Evolutionary conservation across 2,888 invertebrate species (phyloP).

Genomic region (Troides oblongomaculatus): DNA sequence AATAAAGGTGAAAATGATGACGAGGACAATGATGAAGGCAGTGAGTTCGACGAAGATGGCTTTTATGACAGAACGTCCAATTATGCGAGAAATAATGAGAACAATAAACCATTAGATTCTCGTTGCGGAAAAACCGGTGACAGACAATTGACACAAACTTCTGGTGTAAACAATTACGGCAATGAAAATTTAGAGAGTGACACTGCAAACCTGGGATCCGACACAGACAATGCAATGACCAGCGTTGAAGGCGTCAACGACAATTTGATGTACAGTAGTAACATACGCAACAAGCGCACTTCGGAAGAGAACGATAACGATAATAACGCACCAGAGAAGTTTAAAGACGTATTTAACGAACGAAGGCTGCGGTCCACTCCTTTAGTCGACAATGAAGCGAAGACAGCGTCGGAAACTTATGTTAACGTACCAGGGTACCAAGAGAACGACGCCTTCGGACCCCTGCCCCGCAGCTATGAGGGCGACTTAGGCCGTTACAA

Average conservation of each 20-base stretch:
- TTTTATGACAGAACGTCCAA: constrained; percentile 65
- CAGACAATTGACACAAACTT: constrained; percentile 34
- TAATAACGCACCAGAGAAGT: constrained; percentile 29
- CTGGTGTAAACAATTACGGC: constrained; percentile 32
- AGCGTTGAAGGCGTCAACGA: constrained; percentile 66
- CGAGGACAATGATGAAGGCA: constrained; percentile 71
- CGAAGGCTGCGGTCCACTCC: constrained; percentile 40
- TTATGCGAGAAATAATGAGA: constrained; percentile 22
- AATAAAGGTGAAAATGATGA: constrained; percentile 64
- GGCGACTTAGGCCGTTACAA: constrained; percentile 61
- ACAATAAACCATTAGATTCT: constrained; percentile 14
- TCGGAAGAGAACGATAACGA: constrained; percentile 29
- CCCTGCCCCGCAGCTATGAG: constrained; percentile 54
- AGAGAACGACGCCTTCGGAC: constrained; percentile 61
- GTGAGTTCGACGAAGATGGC: constrained; percentile 73
- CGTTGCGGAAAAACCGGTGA: constrained; percentile 17
- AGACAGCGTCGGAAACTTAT: constrained; percentile 42
- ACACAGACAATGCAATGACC: constrained; percentile 63
- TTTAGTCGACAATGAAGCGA: constrained; percentile 39
- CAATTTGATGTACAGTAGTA: constrained; percentile 63
- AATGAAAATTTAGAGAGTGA: constrained; percentile 43
- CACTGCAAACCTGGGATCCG: constrained; percentile 57
- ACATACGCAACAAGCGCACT: constrained; percentile 50
- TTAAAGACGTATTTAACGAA: constrained; percentile 31
- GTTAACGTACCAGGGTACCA: constrained; percentile 52